phyloP scores from a whole-genome alignment of 2,113 vertebrate genomes.

The Rissa tridactyla region DNA sequence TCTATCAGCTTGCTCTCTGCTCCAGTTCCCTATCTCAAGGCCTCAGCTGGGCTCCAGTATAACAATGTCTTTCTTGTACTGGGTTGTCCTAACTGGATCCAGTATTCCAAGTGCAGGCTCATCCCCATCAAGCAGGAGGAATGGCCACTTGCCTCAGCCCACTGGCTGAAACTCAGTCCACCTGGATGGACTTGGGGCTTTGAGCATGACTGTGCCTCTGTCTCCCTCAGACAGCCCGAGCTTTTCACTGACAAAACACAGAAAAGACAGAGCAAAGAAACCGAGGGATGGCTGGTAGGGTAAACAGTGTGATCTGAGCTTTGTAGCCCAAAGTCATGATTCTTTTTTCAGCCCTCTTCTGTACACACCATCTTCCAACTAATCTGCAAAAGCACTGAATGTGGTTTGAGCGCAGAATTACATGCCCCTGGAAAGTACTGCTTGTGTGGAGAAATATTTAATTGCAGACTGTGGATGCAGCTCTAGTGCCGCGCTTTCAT shows the following conservation, averaged over 20 bases:
- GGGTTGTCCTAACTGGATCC: neutral
- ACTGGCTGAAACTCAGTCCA: neutral
- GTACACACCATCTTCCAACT: neutral
- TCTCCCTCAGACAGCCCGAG: too few relatives aligned
- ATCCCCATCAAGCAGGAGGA: too few relatives aligned
- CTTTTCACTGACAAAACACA: neutral
- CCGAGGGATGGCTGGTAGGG: rapidly evolving
- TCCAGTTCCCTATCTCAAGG: neutral
- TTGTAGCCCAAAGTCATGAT: neutral
- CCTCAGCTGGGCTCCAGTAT: neutral
- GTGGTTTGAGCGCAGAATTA: rapidly evolving
- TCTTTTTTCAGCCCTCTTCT: neutral
- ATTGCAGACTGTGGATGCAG: rapidly evolving
- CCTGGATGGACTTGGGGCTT: too few relatives aligned
- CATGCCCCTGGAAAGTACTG: rapidly evolving
- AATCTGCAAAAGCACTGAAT: neutral
- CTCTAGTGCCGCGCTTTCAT: rapidly evolving
- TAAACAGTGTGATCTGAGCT: neutral
- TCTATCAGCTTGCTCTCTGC: neutral
- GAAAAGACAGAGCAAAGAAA: neutral
- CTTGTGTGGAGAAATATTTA: rapidly evolving
- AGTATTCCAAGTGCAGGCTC: neutral
- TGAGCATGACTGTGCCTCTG: neutral
- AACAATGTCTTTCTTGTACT: too few relatives aligned
- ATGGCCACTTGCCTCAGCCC: neutral